phyloP scores from a whole-genome alignment of 2,797 vertebrate species.

The Tauraco hartlaubi region DNA sequence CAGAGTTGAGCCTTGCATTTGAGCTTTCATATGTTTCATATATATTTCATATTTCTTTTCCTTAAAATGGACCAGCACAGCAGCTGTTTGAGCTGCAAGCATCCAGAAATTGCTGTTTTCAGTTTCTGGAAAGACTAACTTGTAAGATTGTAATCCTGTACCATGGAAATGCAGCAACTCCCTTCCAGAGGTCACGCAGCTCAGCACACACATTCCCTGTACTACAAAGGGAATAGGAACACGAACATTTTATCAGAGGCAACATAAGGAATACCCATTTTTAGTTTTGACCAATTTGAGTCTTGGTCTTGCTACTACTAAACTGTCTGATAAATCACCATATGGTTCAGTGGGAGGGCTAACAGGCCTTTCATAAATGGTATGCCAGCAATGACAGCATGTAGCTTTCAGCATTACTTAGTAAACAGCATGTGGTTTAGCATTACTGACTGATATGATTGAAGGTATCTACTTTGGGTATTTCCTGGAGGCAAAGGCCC shows the following conservation, averaged over 20 bases:
- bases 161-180: background rate
- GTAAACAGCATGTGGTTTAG: slow-evolving; percentile 8
- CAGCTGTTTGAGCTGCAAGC: background rate
- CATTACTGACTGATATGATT: background rate
- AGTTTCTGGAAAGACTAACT: background rate
- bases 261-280: background rate
- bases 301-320: background rate
- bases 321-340: background rate
- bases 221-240: background rate
- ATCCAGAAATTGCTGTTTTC: background rate
- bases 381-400: slow-evolving; percentile 5
- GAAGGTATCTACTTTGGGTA: background rate
- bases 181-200: background rate
- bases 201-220: rapidly evolving
- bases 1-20: background rate
- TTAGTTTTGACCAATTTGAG: background rate
- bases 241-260: background rate
- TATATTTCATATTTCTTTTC: background rate
- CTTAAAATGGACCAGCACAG: background rate
- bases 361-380: background rate
- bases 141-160: background rate
- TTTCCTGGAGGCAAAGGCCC: background rate
- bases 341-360: slow-evolving; percentile 30
- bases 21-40: background rate
- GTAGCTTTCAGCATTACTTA: background rate